A percentile compares a stretch with the other conserved stretches of the same genome.
Evolutionary conservation across 2,797 vertebrate species (phyloP).

Genomic region (Sarcoramphus papa): DNA sequence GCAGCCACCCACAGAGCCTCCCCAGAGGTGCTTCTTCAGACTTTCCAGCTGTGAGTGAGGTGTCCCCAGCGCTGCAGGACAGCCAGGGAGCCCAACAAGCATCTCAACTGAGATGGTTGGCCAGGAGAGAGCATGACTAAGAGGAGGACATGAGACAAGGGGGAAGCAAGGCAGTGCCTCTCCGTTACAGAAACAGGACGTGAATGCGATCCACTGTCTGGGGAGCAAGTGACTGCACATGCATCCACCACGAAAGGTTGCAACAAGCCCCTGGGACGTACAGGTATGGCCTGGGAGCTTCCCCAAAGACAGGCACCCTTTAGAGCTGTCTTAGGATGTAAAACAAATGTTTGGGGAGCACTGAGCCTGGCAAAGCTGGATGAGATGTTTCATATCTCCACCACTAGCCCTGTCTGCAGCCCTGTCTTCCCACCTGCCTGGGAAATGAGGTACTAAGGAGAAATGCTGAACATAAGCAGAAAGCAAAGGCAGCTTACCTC

Average conservation of each 20-base stretch:
- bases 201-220: background rate
- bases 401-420: background rate
- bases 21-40: background rate
- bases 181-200: background rate
- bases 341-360: background rate
- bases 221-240: background rate
- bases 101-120: background rate
- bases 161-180: background rate
- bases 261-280: fast-evolving
- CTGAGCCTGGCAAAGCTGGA: background rate
- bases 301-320: background rate
- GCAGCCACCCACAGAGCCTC: background rate
- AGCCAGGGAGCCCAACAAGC: background rate
- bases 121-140: background rate
- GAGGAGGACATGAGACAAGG: background rate
- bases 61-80: fast-evolving
- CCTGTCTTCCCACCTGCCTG: fast-evolving
- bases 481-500: background rate
- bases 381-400: background rate
- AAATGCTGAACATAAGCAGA: background rate
- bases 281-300: background rate
- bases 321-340: background rate
- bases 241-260: background rate
- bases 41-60: background rate
- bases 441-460: background rate